Conservation (phyloP, 2,797 vertebrate species). For the Mallotus villosus region DNA sequence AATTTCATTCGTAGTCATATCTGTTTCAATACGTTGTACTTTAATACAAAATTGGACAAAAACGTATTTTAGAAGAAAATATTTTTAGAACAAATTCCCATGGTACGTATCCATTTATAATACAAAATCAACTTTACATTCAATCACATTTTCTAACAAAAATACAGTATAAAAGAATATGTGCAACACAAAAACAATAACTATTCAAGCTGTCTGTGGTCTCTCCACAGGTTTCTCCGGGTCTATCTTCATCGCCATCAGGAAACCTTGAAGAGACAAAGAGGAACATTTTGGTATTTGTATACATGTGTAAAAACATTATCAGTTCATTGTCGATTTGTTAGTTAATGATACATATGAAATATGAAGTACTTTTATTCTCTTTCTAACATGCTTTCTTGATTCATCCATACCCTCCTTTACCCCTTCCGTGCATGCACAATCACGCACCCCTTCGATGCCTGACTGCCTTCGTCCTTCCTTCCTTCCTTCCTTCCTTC, state of each 20-base stretch:
- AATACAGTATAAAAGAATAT: slow-evolving; percentile 28
- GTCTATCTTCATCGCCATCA: slow-evolving; percentile 84
- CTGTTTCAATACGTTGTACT: not conserved
- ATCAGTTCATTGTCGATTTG: not conserved
- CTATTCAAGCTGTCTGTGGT: slow-evolving; percentile 71
- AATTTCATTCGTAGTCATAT: no score
- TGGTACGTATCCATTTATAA: not conserved
- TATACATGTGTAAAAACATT: not conserved
- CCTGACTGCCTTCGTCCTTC: no score
- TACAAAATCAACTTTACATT: slow-evolving; percentile 45
- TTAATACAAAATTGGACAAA: not conserved
- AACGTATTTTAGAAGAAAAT: not conserved
- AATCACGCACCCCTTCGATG: no score
- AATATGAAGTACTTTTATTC: no score
- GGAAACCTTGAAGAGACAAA: slow-evolving; percentile 71
- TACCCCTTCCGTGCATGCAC: no score
- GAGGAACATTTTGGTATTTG: not conserved
- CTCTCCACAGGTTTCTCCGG: slow-evolving; percentile 73
- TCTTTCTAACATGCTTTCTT: no score
- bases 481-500: no score
- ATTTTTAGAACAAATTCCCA: not conserved
- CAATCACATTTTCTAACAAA: slow-evolving; percentile 24
- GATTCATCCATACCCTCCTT: no score
- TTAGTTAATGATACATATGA: not conserved
- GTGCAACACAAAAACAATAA: slow-evolving; percentile 35